Conservation (phyloP, 2,113 vertebrate genomes). For the Esox niger region DNA sequence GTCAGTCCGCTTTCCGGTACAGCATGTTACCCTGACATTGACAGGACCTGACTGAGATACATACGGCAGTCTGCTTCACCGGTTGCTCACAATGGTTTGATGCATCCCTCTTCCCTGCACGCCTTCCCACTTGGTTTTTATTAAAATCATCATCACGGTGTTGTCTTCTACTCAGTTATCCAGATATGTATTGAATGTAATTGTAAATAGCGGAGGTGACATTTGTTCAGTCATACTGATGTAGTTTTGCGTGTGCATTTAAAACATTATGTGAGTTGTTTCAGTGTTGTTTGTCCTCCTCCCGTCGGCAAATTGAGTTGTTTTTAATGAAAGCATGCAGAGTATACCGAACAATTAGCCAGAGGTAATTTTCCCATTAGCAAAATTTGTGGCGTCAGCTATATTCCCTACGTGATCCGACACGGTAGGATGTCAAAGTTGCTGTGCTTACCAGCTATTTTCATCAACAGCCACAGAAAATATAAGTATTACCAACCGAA, state of each 20-base stretch:
- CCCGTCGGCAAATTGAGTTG: conserved; percentile 40
- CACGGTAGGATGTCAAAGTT: conserved; percentile 35
- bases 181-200: neutral
- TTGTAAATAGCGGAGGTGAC: too few species aligned
- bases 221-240: neutral
- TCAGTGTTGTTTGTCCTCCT: conserved; percentile 40
- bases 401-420: conserved; percentile 26
- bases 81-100: neutral
- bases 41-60: too few species aligned
- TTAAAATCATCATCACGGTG: too few species aligned
- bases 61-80: neutral
- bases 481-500: too few species aligned
- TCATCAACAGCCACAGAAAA: neutral
- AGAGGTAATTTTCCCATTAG: conserved; percentile 35
- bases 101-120: neutral
- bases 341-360: conserved; percentile 46
- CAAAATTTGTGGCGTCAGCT: conserved; percentile 13
- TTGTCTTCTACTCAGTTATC: neutral
- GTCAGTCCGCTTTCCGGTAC: too few species aligned
- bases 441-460: conserved; percentile 15
- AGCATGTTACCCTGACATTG: too few species aligned
- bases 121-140: neutral
- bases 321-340: conserved; percentile 47
- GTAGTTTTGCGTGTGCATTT: conserved; percentile 16
- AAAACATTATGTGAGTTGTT: conserved; percentile 29